Base-by-base conservation (phyloP, 2,888 invertebrate genomes). In the Pristionchus fissidentatus region DNA sequence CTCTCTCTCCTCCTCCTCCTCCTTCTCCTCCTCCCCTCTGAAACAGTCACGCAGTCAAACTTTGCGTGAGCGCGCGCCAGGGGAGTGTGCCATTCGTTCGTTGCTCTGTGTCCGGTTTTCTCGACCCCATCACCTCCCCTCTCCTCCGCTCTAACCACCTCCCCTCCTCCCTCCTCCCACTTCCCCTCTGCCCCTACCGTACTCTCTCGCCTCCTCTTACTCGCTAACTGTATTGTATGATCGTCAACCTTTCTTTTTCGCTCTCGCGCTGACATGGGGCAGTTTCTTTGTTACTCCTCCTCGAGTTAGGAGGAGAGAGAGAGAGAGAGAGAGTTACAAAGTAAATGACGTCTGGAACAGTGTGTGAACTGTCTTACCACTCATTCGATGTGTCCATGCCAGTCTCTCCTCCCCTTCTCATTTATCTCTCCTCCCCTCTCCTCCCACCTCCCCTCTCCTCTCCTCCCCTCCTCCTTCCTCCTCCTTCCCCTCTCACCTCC, bases 71-170 rank as follows among this genome's bases (percentile, higher is more conserved):
- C 29, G 60, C 60, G 60, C 60, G 60, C n/a, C n/a, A n/a, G n/a
- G n/a, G n/a, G 60, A 60, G 60, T 60, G n/a, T 60, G 60, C 60
- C 60, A 60, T 60, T 60, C 60, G 60, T 60, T 57, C 57, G n/a
- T n/a, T n/a, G 57, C n/a, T 32, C 60, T 60, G n/a, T n/a, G 60
- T 60, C 60, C 60, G 60, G 60, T 60, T 60, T 60, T 60, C 60
- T 60, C 60, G 60, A 60, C 60, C 60, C 29, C 60, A 32, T 60
- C 60, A 60, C 60, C 60, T 60, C 60, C 60, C 60, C 29, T 32
- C 60, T 15, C 60, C 29, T 32, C 60, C 60, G 13, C 7, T 15
- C 32, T 15, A 29, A 29, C 10, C 32, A 8, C 60, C 32, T 32
- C 32, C 29, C 32, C 60, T n/a, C 60, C 10, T 32, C 1, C 60